Evolutionary conservation across 1,140 invertebrate species (phyloP), one percentile per base, ranked within the genome.

Genomic region (Drosophila seguyi): DNA sequence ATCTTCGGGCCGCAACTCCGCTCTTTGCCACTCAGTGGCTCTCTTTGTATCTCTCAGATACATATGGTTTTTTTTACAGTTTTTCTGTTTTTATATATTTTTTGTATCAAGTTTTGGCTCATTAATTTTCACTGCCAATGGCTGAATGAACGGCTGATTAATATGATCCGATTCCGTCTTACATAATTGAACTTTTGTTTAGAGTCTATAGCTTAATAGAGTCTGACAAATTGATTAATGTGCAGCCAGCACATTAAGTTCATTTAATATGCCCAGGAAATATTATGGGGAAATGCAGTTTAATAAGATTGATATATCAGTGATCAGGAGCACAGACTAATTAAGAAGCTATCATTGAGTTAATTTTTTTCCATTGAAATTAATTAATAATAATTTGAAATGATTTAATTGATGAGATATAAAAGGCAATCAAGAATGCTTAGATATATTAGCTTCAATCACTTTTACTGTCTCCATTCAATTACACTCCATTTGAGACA

Each of bases 141-240:
- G 44, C 44, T 69, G 65, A 59, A 59, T 71, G 65, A 50, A 71
- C 57, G 65, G 44, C 48, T 74, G 68, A 74, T 74, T 74, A 74
- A 74, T 74, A 39, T 31, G 27, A 71, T 48, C 42, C 66, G 50
- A 71, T 74, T 74, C 39, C 31, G 18, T n/a, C 22, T 75, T 75
- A 75, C 55, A 63, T 57, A 75, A 75, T 63, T 53, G 31, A 63
- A 50, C 73, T 66, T 66, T 75, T 66, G 73, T 44, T 75, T 75
- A 75, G 72, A 75, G 39, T 44, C 53, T 22, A 52, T 38, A 31
- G 47, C 73, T 18, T 76, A 59, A 67, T 67, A 59, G 47, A 53
- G 73, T 56, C 61, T 59, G 61, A 31, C 53, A 27, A 76, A 76
- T 76, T 76, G 74, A 76, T 76, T 76, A 67, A 76, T 72, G 52